Evolutionary conservation across 2,797 vertebrate genomes (phyloP), one percentile per base, ranked within the genome.

Genomic region (Macrochelys suwanniensis): DNA sequence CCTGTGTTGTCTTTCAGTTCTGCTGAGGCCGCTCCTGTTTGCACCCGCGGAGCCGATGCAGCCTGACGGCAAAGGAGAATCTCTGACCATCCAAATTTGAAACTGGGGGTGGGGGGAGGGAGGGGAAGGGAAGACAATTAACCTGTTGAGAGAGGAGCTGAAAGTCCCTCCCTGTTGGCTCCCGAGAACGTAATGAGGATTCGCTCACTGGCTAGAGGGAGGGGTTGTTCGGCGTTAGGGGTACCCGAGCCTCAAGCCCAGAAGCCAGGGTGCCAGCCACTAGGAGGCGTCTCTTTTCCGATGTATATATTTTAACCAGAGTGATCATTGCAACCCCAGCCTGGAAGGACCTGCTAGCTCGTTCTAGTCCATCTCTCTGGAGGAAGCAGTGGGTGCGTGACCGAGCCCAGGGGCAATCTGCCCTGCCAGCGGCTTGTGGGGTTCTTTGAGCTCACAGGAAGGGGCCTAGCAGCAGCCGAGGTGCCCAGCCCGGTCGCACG

Each of bases 1-100:
- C 37, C 31, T 25, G 16, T 54, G 3, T 42, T 15, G 86, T 95
- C 89, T 93, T 82, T 28, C 96, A 98, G 97, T 98, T 98, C 95
- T 98, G 97, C 94, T 98, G 97, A 98, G 0, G 54, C 51, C 1
- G 7, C 81, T 61, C 2, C 0, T 57, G 8, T 17, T 25, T 0
- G 47, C 25, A 49, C 31, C 45, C 79, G 94, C 82, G 95, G 31
- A 28, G 86, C 81, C 79, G 71, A 79, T 16, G 23, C 7, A 56
- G 51, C 84, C 45, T 47, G 50, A 26, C 33, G 31, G 54, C 65
- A 21, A n/a, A 80, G 74, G 78, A 82, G 37, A 71, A 45, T 11
- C 26, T 74, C 85, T 80, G 47, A 80, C 74, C 77, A 42, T 71
- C 47, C 13, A 31, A 16, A 59, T 51, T 57, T 65, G 59, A 87